phyloP scores from a whole-genome alignment of 2,888 invertebrate species.

The Prenolepis imparis region DNA sequence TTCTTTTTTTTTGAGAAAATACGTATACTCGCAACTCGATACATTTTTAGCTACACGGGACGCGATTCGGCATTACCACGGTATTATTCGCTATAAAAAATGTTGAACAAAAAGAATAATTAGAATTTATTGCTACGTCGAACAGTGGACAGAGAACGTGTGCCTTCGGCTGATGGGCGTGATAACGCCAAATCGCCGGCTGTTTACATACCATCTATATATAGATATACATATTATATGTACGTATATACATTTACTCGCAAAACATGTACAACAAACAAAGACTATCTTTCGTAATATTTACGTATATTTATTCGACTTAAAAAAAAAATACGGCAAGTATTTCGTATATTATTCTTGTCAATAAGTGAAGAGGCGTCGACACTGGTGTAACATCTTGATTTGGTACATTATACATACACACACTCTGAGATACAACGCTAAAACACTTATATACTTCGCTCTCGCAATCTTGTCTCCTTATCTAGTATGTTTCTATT shows the following conservation, averaged over 20 bases:
- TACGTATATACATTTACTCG: conserved; percentile 10
- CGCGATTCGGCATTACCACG: conserved; percentile 49
- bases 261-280: conserved; percentile 72
- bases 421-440: conserved; percentile 68
- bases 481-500: conserved; percentile 85
- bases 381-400: conserved; percentile 61
- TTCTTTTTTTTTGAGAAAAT: conserved; percentile 82
- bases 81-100: conserved; percentile 17
- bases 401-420: conserved; percentile 63
- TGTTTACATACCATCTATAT: conserved; percentile 52
- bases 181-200: conserved; percentile 55
- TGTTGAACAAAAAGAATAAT: conserved; percentile 32
- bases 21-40: conserved; percentile 76
- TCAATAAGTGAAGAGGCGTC: conserved; percentile 64
- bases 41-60: conserved; percentile 56
- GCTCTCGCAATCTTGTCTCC: conserved; percentile 74
- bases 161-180: conserved; percentile 23
- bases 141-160: conserved; percentile 34
- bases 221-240: conserved; percentile 35
- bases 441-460: conserved; percentile 75
- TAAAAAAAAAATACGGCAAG: conserved; percentile 44
- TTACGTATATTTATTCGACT: conserved; percentile 61
- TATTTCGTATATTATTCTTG: conserved; percentile 57
- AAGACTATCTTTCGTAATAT: conserved; percentile 58
- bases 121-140: conserved; percentile 66